Base-by-base conservation (phyloP, 2,797 vertebrate genomes). In the Clangula hyemalis region DNA sequence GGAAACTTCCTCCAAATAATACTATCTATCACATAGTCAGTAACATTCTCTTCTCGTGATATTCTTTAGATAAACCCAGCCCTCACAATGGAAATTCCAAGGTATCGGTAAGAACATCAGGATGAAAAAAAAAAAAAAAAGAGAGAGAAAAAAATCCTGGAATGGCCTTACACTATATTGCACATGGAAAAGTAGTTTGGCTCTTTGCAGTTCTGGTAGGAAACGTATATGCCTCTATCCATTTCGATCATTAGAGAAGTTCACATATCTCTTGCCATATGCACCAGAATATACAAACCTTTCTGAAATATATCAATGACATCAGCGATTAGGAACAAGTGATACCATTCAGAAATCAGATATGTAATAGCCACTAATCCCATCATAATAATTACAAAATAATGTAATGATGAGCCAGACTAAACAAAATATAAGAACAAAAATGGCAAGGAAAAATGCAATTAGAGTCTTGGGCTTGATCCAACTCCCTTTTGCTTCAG, bases 401-500 rank as follows among this genome's bases (percentile, higher is more conserved):
- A 96, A 90, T 56, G 76, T 60, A 78, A 88, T 34, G 66, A 84
- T 60, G 66, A 94, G 60, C 66, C 85, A 93, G 85, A 73, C 56
- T 94, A 95, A 96, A 92, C 88, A 95, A 92, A 96, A 90, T 94
- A 95, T 96, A 96, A 43, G 75, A 85, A 94, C 74, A 90, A 94
- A 95, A 93, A 96, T 36, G 69, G 69, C 88, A 94, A 89, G 61
- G 27, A 96, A 94, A 94, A 94, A 95, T 69, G 86, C 72, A 94
- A 93, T 96, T 95, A 95, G 83, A 90, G 49, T 65, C 66, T 77
- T 95, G 93, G 91, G 84, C 75, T 89, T 82, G 83, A 77, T 96
- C 95, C 95, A 97, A 51, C 41, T 94, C 72, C 88, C 78, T 92
- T 97, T 97, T 97, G 97, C 98, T 98, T 98, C 98, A 98, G 98